Percentiles rank a stretch among this genome's conserved stretches.
phyloP scores from a whole-genome alignment of 2,113 vertebrate genomes.

The Euleptes europaea region DNA sequence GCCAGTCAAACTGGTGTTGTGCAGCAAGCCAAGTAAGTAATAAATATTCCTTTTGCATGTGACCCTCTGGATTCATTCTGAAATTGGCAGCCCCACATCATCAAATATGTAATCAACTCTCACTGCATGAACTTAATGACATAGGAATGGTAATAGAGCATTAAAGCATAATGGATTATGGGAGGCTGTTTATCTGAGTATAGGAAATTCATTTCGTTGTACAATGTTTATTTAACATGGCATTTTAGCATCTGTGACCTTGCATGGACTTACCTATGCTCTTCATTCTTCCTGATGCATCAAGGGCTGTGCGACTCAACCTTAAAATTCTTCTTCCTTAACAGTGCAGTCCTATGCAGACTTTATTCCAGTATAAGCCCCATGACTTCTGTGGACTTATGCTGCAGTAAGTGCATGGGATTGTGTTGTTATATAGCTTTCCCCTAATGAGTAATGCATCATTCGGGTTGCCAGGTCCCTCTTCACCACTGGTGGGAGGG shows the following conservation, averaged over 20 bases:
- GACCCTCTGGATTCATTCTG: slow-evolving; percentile 28
- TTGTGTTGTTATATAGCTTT: no score
- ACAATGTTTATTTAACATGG: slow-evolving; percentile 33
- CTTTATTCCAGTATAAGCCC: no score
- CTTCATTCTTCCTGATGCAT: neutral
- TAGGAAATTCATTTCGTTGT: slow-evolving; percentile 27
- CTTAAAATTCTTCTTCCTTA: neutral
- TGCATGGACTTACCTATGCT: slow-evolving; percentile 8
- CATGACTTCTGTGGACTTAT: no score
- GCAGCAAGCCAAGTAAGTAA: neutral
- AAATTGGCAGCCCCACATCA: slow-evolving; percentile 35
- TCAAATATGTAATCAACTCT: slow-evolving; percentile 39
- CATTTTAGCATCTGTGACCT: slow-evolving; percentile 25
- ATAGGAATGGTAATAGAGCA: slow-evolving; percentile 34
- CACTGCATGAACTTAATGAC: slow-evolving; percentile 30
- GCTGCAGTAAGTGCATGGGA: no score
- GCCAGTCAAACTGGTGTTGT: neutral
- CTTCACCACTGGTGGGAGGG: no score
- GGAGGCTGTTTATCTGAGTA: slow-evolving; percentile 26
- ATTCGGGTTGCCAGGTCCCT: no score
- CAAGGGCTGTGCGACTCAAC: neutral
- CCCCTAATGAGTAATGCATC: no score
- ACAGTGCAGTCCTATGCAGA: neutral
- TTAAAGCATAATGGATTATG: slow-evolving; percentile 38
- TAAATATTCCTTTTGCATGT: slow-evolving; percentile 33